These are phyloP conservation scores for Phyllotreta striolata DNA, from an alignment of 2,888 invertebrate genomes.

Conservation along the genomic window DNA sequence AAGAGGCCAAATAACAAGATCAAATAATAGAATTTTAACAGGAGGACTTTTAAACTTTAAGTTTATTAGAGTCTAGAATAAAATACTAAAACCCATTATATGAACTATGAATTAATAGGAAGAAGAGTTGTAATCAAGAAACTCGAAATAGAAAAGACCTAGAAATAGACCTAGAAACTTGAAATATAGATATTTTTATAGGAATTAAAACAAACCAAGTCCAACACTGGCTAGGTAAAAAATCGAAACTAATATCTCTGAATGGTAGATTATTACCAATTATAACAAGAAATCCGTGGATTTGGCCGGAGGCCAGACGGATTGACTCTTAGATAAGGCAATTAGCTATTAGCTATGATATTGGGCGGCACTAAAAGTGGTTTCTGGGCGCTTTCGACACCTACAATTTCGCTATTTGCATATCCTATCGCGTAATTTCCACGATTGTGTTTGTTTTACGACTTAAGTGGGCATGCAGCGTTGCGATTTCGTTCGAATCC, in stretches of 20 bases:
- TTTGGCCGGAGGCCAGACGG: not conserved
- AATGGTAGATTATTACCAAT: constrained; percentile 2
- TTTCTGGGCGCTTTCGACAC: constrained; percentile 7
- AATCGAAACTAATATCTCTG: constrained; percentile 11
- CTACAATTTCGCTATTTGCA: constrained; percentile 4
- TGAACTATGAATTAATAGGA: too few species aligned
- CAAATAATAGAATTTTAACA: too few species aligned
- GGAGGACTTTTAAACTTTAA: too few species aligned
- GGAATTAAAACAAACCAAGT: not conserved
- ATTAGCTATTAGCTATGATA: constrained; percentile 12
- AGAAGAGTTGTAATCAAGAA: too few species aligned
- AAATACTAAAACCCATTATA: too few species aligned
- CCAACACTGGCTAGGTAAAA: not conserved
- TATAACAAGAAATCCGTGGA: constrained; percentile 12
- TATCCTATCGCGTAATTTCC: constrained; percentile 1
- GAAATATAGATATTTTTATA: not conserved
- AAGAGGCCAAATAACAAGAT: too few species aligned
- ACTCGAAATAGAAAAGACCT: too few species aligned
- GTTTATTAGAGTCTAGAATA: too few species aligned
- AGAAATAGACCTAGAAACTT: too few species aligned
- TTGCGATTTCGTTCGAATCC: too few species aligned
- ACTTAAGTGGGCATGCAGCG: not conserved
- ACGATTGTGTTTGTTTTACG: constrained; percentile 6
- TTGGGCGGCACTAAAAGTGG: constrained; percentile 4
- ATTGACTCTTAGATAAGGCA: constrained; percentile 10